Evolutionary conservation across 2,113 vertebrate genomes (phyloP).

Genomic region (Perca flavescens): DNA sequence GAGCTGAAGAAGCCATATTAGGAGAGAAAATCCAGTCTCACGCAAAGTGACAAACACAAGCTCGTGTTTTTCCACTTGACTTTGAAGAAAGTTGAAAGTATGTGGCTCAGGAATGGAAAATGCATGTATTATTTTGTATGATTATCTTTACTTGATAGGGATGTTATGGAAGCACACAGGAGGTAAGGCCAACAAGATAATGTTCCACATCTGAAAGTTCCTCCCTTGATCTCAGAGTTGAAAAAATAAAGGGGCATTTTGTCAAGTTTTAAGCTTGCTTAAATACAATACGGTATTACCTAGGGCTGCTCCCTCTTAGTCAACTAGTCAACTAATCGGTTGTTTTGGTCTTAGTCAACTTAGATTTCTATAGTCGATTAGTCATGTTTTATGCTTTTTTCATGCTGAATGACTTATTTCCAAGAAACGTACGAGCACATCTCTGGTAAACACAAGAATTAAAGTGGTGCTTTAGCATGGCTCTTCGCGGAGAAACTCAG

Average conservation of each 20-base stretch:
- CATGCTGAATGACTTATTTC: too few relatives aligned
- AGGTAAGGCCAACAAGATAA: not conserved
- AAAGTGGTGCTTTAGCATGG: too few relatives aligned
- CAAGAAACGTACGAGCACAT: too few relatives aligned
- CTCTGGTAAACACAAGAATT: too few relatives aligned
- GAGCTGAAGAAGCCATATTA: slow-evolving; percentile 85
- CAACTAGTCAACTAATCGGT: too few relatives aligned
- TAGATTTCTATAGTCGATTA: too few relatives aligned
- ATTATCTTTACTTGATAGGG: slow-evolving; percentile 20
- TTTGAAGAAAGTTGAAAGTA: slow-evolving; percentile 9
- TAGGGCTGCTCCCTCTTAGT: too few relatives aligned
- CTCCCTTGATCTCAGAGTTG: not conserved
- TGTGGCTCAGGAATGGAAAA: slow-evolving; percentile 38
- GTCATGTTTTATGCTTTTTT: too few relatives aligned
- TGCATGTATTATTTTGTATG: slow-evolving; percentile 9
- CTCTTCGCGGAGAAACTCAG: too few relatives aligned
- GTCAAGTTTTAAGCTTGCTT: slow-evolving; percentile 7
- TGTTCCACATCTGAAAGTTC: not conserved
- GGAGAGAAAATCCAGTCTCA: slow-evolving; percentile 55
- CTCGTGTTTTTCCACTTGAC: slow-evolving; percentile 29
- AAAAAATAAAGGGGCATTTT: not conserved
- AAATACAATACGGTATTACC: not conserved
- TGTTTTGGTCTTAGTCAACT: too few relatives aligned
- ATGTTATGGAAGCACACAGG: slow-evolving; percentile 29
- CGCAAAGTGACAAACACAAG: slow-evolving; percentile 56